phyloP scores from a whole-genome alignment of 2,113 vertebrate genomes.

The Grammomys dolichurus region DNA sequence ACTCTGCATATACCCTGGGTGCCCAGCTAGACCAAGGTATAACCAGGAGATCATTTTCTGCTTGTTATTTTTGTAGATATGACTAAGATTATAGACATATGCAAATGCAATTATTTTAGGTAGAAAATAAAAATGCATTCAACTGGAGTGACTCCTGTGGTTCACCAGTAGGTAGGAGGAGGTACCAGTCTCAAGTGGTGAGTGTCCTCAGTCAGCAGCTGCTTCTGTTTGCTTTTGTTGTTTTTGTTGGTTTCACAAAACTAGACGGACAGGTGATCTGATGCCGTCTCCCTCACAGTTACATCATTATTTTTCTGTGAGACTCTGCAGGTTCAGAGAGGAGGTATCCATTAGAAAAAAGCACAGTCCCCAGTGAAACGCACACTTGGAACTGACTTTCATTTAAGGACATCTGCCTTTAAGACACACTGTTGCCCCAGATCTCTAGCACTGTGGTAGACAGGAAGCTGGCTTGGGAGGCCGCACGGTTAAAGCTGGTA shows the following conservation, averaged over 20 bases:
- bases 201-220: not conserved
- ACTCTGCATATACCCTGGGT: too few relatives aligned
- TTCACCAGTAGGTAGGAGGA: not conserved
- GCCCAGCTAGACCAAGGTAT: not conserved
- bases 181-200: not conserved
- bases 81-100: not conserved
- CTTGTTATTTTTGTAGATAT: not conserved
- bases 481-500: not conserved
- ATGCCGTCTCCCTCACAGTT: not conserved
- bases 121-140: not conserved
- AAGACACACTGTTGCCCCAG: not conserved
- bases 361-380: too few relatives aligned
- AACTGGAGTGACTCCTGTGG: not conserved
- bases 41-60: not conserved
- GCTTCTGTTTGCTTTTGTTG: not conserved
- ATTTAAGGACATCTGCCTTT: not conserved
- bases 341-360: not conserved
- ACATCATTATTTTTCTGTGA: not conserved
- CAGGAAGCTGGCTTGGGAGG: not conserved
- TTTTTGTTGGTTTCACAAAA: not conserved
- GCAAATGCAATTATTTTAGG: conserved; percentile 28
- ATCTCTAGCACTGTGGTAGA: not conserved
- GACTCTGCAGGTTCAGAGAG: not conserved
- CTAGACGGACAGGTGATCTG: not conserved
- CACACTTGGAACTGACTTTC: not conserved